These are phyloP conservation scores for Diadumene lineata DNA, from an alignment of 92 coral and sea anemone species.

Conservation along the genomic window DNA sequence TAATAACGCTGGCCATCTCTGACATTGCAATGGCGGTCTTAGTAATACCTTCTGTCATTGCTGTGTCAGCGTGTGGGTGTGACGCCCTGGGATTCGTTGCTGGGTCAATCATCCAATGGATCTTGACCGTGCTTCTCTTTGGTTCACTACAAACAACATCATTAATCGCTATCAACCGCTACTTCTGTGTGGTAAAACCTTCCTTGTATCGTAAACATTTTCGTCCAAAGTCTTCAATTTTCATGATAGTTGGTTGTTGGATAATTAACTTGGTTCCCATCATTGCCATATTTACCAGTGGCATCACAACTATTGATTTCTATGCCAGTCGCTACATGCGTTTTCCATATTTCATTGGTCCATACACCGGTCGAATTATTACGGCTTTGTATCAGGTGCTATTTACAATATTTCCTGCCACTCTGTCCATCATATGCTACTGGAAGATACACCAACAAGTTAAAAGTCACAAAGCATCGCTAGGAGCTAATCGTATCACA, in stretches of 20 bases:
- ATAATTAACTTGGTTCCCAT: neutral
- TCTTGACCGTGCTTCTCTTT: constrained; percentile 14
- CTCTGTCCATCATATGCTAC: no score
- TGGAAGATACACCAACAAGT: no score
- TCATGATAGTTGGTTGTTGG: neutral
- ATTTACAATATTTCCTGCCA: no score
- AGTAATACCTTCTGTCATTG: neutral
- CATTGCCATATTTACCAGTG: neutral
- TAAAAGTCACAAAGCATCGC: no score
- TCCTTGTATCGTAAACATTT: constrained; percentile 6
- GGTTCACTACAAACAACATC: constrained; percentile 13
- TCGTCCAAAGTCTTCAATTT: neutral
- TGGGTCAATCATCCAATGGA: neutral
- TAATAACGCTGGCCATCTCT: neutral
- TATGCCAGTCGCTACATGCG: no score
- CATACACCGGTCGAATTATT: no score
- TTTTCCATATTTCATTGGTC: no score
- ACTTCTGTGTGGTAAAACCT: constrained; percentile 17
- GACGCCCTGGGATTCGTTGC: neutral
- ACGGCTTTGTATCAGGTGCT: no score
- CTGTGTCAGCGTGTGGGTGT: neutral
- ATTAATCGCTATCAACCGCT: constrained; percentile 9
- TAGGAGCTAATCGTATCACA: no score
- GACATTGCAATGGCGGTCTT: neutral
- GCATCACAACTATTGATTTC: no score